phyloP scores from a whole-genome alignment of 2,888 invertebrate genomes.

The Alcis repandata region DNA sequence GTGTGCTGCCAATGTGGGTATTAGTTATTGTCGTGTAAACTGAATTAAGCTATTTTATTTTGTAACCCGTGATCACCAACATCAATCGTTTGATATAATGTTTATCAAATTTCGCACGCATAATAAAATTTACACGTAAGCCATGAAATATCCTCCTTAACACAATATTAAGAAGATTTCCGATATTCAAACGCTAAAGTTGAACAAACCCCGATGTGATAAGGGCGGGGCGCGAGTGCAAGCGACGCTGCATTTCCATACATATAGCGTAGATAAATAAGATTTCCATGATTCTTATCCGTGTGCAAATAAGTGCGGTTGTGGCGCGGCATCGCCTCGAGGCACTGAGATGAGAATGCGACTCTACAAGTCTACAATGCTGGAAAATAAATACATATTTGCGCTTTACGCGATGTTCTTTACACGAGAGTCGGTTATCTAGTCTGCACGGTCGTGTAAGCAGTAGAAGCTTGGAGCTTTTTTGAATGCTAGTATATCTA shows the following conservation, averaged over 20 bases:
- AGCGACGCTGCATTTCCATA: constrained; percentile 20
- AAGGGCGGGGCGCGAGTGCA: constrained; percentile 12
- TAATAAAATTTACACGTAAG: not conserved
- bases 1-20: too few species aligned
- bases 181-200: constrained; percentile 1
- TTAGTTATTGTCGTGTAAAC: too few species aligned
- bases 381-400: constrained; percentile 20
- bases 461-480: too few species aligned
- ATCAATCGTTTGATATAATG: too few species aligned
- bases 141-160: not conserved
- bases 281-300: not conserved
- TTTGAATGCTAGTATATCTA: too few species aligned
- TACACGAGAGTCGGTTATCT: not conserved
- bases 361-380: not conserved
- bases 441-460: too few species aligned
- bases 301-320: not conserved
- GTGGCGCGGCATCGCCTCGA: constrained; percentile 2
- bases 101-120: not conserved
- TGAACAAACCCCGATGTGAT: constrained; percentile 11
- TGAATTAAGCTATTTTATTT: too few species aligned
- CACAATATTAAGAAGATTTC: not conserved
- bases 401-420: constrained; percentile 13
- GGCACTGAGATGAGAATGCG: not conserved
- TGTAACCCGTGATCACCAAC: too few species aligned
- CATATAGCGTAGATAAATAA: constrained; percentile 8